phyloP scores from a whole-genome alignment of 1,140 invertebrate species.

The Marisa cornuarietis region DNA sequence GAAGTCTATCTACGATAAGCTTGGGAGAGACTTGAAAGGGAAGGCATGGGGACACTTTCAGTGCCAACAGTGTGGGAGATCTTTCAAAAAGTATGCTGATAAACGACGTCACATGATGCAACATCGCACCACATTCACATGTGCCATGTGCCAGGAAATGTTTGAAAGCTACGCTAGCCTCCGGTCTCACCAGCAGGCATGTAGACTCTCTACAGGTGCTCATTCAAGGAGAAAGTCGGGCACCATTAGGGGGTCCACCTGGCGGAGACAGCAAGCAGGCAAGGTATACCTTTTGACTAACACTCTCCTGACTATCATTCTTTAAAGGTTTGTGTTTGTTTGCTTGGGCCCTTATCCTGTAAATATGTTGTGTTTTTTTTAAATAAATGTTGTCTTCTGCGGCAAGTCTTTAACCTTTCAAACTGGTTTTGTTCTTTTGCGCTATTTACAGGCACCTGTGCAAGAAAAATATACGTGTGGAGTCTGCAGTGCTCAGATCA shows the following conservation, averaged over 20 bases:
- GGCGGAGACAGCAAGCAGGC: too few relatives aligned
- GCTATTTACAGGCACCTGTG: background rate
- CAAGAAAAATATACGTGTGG: constrained; percentile 8
- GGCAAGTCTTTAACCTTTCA: too few relatives aligned
- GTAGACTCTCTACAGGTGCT: background rate
- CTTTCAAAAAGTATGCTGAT: constrained; percentile 3
- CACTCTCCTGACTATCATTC: too few relatives aligned
- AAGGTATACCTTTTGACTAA: too few relatives aligned
- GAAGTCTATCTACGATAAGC: too few relatives aligned
- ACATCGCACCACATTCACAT: constrained; percentile 9
- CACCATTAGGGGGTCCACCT: too few relatives aligned
- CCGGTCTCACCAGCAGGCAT: background rate
- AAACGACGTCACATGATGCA: constrained; percentile 16
- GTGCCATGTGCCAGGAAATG: background rate
- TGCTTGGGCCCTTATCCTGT: too few relatives aligned
- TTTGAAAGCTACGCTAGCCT: constrained; percentile 3
- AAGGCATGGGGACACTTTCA: background rate
- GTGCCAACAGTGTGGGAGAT: constrained; percentile 5
- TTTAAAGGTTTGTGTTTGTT: too few relatives aligned
- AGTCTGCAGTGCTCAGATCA: constrained; percentile 9
- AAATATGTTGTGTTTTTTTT: too few relatives aligned
- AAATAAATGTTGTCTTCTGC: too few relatives aligned
- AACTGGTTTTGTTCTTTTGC: background rate
- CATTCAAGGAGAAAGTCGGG: too few relatives aligned
- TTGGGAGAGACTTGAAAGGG: too few relatives aligned